Base-by-base conservation (phyloP, 2,113 vertebrate species). In the Dunckerocampus dactyliophorus region DNA sequence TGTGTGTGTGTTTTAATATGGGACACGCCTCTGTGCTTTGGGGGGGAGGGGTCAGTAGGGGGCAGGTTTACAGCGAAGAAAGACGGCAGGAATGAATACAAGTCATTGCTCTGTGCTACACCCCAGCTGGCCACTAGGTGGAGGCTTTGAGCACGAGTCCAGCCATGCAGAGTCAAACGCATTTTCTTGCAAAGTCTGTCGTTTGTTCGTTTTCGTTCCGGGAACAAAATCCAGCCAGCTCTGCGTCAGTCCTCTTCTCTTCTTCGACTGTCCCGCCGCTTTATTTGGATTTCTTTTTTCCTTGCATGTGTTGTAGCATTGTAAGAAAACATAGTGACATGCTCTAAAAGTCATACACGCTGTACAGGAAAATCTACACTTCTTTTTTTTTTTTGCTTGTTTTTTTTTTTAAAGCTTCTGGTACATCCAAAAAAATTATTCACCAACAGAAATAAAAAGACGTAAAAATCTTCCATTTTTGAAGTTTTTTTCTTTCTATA, bases 331-430 rank as follows among this genome's bases (percentile, higher is more conserved):
- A 66, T 72, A 74, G 81, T 85, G 65, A 89, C 91, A 92, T 92
- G 90, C 90, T 88, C 85, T 80, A 88, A 87, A 88, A 86, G 69
- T 88, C 86, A 87, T 80, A 88, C 86, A 88, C 86, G 79, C 79
- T 90, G 85, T 89, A 91, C 90, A 91, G 67, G 85, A 81, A 81
- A 85, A 89, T 90, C 82, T 89, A 89, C 88, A 90, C 64, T 78
- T 88, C 63, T 85, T 42, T 39, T 20, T 20, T 20, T 52, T 54
- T 31, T 10, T 21, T n/a, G n/a, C n/a, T 34, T 34, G 7, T 5
- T 34, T 20, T 53, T 39, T 54, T 20, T 75, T 74, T 87, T 87
- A 89, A 90, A 90, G 86, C 86, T 89, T 81, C 85, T 73, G 76
- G 83, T 82, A 89, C 84, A 87, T 85, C 82, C 76, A 72, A 86